Evolutionary conservation across 2,113 vertebrate genomes (phyloP).

Genomic region (Saccopteryx bilineata): DNA sequence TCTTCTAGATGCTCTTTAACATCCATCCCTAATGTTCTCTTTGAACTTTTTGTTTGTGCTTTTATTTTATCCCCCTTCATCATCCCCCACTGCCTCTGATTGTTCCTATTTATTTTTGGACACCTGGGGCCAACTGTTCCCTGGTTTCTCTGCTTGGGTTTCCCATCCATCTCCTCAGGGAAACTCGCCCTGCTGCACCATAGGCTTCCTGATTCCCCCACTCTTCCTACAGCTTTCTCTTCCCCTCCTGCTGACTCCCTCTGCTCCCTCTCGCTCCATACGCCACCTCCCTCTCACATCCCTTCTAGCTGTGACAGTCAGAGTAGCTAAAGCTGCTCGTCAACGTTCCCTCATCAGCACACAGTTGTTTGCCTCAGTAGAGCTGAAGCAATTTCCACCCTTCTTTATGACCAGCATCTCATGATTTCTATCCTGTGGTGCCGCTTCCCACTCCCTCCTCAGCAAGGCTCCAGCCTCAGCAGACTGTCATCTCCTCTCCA

Average conservation of each 20-base stretch:
- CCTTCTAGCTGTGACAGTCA: not conserved
- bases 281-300: not conserved
- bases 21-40: constrained; percentile 15
- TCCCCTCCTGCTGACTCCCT: constrained; percentile 32
- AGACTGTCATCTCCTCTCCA: not conserved
- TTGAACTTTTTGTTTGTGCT: constrained; percentile 20
- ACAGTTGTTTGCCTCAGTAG: constrained; percentile 16
- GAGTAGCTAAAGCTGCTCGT: not conserved
- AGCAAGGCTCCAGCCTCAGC: not conserved
- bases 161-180: not conserved
- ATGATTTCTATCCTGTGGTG: not conserved
- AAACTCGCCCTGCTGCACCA: not conserved
- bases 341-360: not conserved
- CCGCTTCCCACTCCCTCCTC: not conserved
- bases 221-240: not conserved
- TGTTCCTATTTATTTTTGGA: constrained; percentile 19
- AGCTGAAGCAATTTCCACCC: not conserved
- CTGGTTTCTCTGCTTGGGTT: not conserved
- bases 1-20: not conserved
- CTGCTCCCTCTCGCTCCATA: constrained; percentile 1
- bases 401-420: not conserved
- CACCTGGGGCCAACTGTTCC: constrained; percentile 8
- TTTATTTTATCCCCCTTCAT: constrained; percentile 19
- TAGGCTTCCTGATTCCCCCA: not conserved
- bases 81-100: constrained; percentile 25